Conservation (phyloP, 2,797 vertebrate species). For the Schizothorax lantsangensis region DNA sequence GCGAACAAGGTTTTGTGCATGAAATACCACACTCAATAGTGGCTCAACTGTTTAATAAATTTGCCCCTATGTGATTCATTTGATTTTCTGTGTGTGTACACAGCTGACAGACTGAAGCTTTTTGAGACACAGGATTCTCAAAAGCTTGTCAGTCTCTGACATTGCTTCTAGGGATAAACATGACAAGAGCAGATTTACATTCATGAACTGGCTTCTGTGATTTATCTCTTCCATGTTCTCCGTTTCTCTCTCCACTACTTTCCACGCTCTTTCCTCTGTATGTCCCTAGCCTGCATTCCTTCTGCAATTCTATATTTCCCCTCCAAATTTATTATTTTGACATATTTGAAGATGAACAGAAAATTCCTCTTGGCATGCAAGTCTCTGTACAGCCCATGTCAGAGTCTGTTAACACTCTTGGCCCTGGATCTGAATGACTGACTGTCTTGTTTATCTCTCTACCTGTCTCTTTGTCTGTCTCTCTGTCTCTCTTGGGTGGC, state of each 20-base stretch:
- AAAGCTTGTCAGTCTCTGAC: slow-evolving; percentile 48
- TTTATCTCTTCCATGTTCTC: slow-evolving; percentile 28
- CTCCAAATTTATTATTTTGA: not conserved
- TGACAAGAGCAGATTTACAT: slow-evolving; percentile 34
- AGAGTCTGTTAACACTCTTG: slow-evolving; percentile 27
- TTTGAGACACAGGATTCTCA: slow-evolving; percentile 42
- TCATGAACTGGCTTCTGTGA: slow-evolving; percentile 32
- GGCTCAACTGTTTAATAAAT: not conserved
- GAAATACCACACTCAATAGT: not conserved
- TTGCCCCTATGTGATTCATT: not conserved
- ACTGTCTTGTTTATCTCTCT: slow-evolving; percentile 42
- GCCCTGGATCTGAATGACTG: slow-evolving; percentile 20
- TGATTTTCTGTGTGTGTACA: slow-evolving; percentile 15
- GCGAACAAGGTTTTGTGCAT: not conserved
- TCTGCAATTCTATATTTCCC: not conserved
- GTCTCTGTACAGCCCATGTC: slow-evolving; percentile 44
- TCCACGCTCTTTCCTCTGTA: not conserved
- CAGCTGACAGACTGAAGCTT: slow-evolving; percentile 41
- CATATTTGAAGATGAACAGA: slow-evolving; percentile 30
- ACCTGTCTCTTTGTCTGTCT: slow-evolving; percentile 36
- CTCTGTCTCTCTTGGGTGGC: slow-evolving; percentile 45
- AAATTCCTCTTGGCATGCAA: slow-evolving; percentile 27
- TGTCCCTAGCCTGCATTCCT: not conserved
- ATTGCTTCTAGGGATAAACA: slow-evolving; percentile 52
- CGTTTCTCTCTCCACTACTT: not conserved